Evolutionary conservation across 2,113 vertebrate genomes (phyloP), one percentile per base, ranked within the genome.

Genomic region (Tor tambroides): DNA sequence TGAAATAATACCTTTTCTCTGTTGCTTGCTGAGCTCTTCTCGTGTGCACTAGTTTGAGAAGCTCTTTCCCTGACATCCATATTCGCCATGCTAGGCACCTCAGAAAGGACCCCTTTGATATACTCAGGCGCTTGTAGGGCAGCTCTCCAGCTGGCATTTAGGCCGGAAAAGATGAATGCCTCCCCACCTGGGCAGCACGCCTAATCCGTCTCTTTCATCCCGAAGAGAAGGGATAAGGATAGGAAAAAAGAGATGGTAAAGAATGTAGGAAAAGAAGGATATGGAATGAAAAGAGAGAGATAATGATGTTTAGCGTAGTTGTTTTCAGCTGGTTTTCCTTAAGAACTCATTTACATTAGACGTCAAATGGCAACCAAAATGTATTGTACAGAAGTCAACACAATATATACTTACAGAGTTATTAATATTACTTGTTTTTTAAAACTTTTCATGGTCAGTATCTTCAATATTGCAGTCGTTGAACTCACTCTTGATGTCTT

Each of bases 71-170:
- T 54, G 43, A 35, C 69, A n/a, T 75, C 30, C 69, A 74, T 75
- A 84, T 84, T 84, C 49, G 21, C 83, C 23, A 54, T 38, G 49
- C 69, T 84, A 72, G 51, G 83, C 35, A 6, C 69, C 49, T 65
- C 46, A 83, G 41, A 89, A 84, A 89, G 67, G 75, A 89, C 85
- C 85, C 85, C 38, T 84, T 84, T 87, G 85, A 89, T 87, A 87
- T 87, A 77, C 81, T 38, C 81, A 79, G 81, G 85, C 80, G 41
- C 85, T 87, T 84, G 85, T 89, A 84, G 85, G 88, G 85, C 88
- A 79, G 41, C 81, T 76, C 67, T 89, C 88, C 88, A 89, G 81
- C 85, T 89, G 88, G 88, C 87, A 35, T 71, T 78, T 41, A 54
- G 76, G 82, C 81, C 28, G 67, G 15, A 59, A 59, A 87, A 86